These are phyloP conservation scores for Threskiornis aethiopicus DNA, from an alignment of 2,797 vertebrate species.

Conservation along the genomic window DNA sequence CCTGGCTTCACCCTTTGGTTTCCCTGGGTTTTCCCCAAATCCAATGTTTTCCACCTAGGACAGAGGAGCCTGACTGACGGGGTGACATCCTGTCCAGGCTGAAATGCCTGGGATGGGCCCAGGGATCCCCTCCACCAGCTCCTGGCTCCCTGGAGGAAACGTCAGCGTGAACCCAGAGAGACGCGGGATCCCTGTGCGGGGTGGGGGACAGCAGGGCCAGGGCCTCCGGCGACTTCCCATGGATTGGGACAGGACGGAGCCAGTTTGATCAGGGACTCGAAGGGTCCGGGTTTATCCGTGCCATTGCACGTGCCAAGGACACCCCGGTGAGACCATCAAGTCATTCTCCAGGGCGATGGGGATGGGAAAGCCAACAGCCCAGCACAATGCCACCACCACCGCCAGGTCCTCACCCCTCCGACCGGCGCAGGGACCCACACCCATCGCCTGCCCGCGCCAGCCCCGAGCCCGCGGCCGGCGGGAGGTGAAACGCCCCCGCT, in stretches of 20 bases:
- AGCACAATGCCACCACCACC: fast-evolving
- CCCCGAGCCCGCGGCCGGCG: fast-evolving
- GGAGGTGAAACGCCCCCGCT: not conserved
- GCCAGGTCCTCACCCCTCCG: not conserved
- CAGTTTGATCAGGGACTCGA: not conserved
- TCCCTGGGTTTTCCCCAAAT: not conserved
- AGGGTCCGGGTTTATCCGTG: not conserved
- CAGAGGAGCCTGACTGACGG: not conserved
- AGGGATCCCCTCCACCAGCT: fast-evolving
- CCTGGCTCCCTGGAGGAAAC: not conserved
- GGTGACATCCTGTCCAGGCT: not conserved
- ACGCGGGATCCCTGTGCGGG: fast-evolving
- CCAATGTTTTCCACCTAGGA: not conserved
- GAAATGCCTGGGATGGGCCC: not conserved
- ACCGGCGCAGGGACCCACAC: fast-evolving
- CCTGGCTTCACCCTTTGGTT: not conserved
- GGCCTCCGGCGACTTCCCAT: not conserved
- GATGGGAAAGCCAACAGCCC: not conserved
- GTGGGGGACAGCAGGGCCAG: not conserved
- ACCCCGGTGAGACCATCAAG: not conserved
- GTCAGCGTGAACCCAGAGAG: not conserved
- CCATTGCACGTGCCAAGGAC: not conserved
- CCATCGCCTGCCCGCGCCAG: fast-evolving
- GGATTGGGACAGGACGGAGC: not conserved
- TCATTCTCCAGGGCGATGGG: not conserved